Evolutionary conservation across 2,888 invertebrate genomes (phyloP), one percentile per base, ranked within the genome.

Genomic region (Lapara coniferarum): DNA sequence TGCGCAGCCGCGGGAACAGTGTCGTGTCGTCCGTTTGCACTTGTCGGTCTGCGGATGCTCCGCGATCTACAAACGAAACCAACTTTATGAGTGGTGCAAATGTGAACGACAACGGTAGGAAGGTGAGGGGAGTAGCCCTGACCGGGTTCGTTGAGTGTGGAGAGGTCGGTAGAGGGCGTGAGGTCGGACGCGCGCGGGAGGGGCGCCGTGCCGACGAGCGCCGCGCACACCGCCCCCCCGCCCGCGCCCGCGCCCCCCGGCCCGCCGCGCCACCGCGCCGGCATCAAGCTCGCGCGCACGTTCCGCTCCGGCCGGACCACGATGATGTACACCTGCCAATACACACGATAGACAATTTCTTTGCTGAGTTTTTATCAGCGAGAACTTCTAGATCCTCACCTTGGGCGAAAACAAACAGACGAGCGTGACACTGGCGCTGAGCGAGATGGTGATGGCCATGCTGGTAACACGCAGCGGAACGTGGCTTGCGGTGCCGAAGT

Each of bases 371-470:
- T 53, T 8, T n/a, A 53, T 14, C 3, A 16, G n/a, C 6, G 53
- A 7, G 0, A 53, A 14, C 8, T 6, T 19, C 19, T 19, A 10
- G 10, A 55, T 10, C 12, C 19, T 55, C 12, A 98, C 96, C 95
- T 99, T 99, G 10, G 99, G 98, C 58, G 98, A 96, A 90, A 99
- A 99, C 73, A 99, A 95, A 88, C 98, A 99, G 70, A 96, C 97
- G 71, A 99, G 96, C 10, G 98, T 98, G 75, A 99, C 98, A 78
- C 98, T 98, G 74, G 98, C 98, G 80, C 98, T 98, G 76, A 99
- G 95, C 73, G 98, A 98, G 85, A 99, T 98, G 77, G 59, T 59
- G n/a, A 59, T 46, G 59, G 59, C 59, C 59, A 99, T 98, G 87
- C 98, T 98, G 78, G 98, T 98, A 86, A 98, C 97, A 72, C 99